A percentile compares a stretch with the other conserved stretches of the same genome.
Conservation (phyloP, 2,113 vertebrate species). For the Chloroceryle aenea region DNA sequence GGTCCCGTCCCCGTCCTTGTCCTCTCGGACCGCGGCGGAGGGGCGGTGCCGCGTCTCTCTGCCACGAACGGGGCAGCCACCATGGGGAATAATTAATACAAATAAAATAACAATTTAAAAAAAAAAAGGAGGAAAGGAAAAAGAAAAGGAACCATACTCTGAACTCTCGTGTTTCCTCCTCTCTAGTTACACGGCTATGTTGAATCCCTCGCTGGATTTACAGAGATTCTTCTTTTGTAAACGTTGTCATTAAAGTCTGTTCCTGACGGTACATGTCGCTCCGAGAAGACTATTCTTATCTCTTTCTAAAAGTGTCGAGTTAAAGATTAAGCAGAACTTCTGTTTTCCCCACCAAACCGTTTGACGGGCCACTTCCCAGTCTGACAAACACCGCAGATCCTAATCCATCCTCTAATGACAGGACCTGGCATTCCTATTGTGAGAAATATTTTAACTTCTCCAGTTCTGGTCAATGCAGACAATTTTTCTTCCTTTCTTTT, state of each 20-base stretch:
- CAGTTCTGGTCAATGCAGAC: constrained; percentile 55
- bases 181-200: constrained; percentile 66
- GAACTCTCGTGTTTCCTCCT: constrained; percentile 62
- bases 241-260: constrained; percentile 62
- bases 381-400: constrained; percentile 75
- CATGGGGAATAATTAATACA: not conserved
- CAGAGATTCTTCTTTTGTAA: constrained; percentile 72
- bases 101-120: not conserved
- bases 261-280: constrained; percentile 39
- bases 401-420: constrained; percentile 69
- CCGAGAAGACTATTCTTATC: constrained; percentile 45
- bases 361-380: constrained; percentile 67
- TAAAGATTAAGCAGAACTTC: constrained; percentile 72
- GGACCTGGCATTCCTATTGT: constrained; percentile 71
- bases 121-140: not conserved
- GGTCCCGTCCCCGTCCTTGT: not conserved
- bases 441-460: constrained; percentile 73
- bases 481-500: not conserved
- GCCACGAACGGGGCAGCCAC: not conserved
- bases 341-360: constrained; percentile 62
- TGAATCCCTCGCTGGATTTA: constrained; percentile 63
- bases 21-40: not conserved
- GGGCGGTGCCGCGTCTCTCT: not conserved
- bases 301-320: constrained; percentile 53
- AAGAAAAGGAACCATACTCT: not conserved